A percentile compares a stretch with the other conserved stretches of the same genome.
phyloP scores from a whole-genome alignment of 2,113 vertebrate genomes.

The Nematolebias whitei region DNA sequence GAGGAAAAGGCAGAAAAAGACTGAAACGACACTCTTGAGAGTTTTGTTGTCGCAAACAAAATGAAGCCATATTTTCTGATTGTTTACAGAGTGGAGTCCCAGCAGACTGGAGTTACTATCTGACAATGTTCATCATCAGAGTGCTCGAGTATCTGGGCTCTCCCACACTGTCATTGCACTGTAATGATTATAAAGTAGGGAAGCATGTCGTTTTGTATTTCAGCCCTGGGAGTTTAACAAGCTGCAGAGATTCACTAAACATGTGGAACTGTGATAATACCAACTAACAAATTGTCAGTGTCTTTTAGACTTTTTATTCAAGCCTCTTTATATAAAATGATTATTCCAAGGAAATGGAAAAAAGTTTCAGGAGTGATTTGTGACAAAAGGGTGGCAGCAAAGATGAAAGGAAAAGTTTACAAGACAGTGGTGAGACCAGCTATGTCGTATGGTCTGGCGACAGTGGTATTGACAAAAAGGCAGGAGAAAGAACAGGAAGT shows the following conservation, averaged over 20 bases:
- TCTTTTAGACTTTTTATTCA: background rate
- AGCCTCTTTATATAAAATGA: background rate
- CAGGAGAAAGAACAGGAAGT: too few relatives aligned
- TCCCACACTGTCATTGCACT: slow-evolving; percentile 21
- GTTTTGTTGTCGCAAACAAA: slow-evolving; percentile 52
- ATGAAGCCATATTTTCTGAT: slow-evolving; percentile 32
- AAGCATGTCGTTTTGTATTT: slow-evolving; percentile 2
- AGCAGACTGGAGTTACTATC: slow-evolving; percentile 29
- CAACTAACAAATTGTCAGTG: too few relatives aligned
- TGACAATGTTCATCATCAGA: slow-evolving; percentile 38
- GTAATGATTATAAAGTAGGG: slow-evolving; percentile 12
- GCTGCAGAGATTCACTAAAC: background rate
- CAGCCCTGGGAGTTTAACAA: background rate
- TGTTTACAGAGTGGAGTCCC: slow-evolving; percentile 59
- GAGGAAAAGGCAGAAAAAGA: slow-evolving; percentile 12
- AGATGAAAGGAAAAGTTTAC: too few relatives aligned
- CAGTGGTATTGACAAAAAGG: too few relatives aligned
- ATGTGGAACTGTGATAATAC: background rate
- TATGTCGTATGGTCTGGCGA: too few relatives aligned
- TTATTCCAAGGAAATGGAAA: too few relatives aligned
- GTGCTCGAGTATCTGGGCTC: slow-evolving; percentile 15
- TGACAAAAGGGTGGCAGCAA: too few relatives aligned
- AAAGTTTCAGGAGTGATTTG: too few relatives aligned
- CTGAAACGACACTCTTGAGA: slow-evolving; percentile 50
- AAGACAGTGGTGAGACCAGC: too few relatives aligned